Evolutionary conservation across 2,888 invertebrate species (phyloP).

Genomic region (Cremastobaeus sp.): DNA sequence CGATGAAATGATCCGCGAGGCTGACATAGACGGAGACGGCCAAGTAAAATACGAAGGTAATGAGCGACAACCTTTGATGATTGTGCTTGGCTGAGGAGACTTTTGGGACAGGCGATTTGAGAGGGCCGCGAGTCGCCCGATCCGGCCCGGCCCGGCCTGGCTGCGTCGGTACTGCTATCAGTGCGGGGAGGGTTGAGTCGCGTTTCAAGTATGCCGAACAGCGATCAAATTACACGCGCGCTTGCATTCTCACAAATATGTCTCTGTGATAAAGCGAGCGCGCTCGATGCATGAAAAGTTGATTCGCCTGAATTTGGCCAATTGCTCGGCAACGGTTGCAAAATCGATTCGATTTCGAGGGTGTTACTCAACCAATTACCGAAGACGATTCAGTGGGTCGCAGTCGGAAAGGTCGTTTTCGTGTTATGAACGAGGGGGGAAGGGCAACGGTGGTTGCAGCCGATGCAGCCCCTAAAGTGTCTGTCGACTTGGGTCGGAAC

Average conservation of each 20-base stretch:
- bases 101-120: too few species aligned
- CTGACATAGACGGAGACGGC: conserved; percentile 99
- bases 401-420: conserved; percentile 36
- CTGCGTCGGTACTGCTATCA: too few species aligned
- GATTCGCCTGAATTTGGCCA: neutral
- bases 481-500: conserved; percentile 22
- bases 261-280: too few species aligned
- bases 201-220: too few species aligned
- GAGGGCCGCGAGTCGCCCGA: too few species aligned
- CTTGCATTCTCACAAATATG: too few species aligned
- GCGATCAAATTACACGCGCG: too few species aligned
- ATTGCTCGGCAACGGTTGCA: neutral
- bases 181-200: too few species aligned
- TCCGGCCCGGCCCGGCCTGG: too few species aligned
- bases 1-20: conserved; percentile 99
- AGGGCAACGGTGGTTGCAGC: conserved; percentile 7
- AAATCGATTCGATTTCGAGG: conserved; percentile 3
- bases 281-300: too few species aligned
- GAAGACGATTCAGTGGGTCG: conserved; percentile 19
- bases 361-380: conserved; percentile 31
- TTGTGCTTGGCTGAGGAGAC: too few species aligned
- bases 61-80: neutral
- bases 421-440: conserved; percentile 23
- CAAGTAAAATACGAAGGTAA: conserved; percentile 98
- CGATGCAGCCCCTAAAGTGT: conserved; percentile 58